Evolutionary conservation across 1,140 invertebrate genomes (phyloP).

Genomic region (Zaprionus ornatus): DNA sequence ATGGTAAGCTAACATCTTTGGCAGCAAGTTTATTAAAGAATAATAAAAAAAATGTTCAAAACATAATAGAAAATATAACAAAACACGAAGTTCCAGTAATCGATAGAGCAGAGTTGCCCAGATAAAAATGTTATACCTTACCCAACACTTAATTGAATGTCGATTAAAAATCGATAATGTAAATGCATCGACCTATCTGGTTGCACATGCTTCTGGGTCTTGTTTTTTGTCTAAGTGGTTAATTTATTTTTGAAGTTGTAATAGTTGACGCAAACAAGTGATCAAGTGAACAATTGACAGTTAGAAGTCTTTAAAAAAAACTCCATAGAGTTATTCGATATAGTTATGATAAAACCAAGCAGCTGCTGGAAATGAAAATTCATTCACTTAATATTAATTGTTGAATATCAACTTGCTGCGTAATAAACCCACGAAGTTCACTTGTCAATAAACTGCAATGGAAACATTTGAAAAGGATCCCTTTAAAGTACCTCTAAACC

Average conservation of each 20-base stretch:
- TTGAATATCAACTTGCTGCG: slow-evolving; percentile 29
- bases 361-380: not conserved
- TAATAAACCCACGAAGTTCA: slow-evolving; percentile 12
- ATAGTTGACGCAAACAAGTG: not conserved
- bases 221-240: slow-evolving; percentile 24
- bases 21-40: not conserved
- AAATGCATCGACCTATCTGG: slow-evolving; percentile 21
- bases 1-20: not conserved
- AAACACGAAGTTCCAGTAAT: not conserved
- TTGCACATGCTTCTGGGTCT: slow-evolving; percentile 57
- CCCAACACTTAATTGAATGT: not conserved
- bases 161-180: slow-evolving; percentile 10
- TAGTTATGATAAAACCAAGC: not conserved
- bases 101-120: not conserved
- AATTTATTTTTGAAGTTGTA: not conserved
- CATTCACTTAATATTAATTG: slow-evolving; percentile 12
- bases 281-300: not conserved
- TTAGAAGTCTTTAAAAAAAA: not conserved
- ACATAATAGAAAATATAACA: not conserved
- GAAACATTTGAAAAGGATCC: slow-evolving; percentile 13
- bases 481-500: slow-evolving; percentile 25
- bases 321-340: not conserved
- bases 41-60: not conserved
- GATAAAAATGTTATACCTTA: not conserved
- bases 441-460: slow-evolving; percentile 3